Conservation (phyloP, 1,140 invertebrate genomes). For the Drosophila ananassae region DNA sequence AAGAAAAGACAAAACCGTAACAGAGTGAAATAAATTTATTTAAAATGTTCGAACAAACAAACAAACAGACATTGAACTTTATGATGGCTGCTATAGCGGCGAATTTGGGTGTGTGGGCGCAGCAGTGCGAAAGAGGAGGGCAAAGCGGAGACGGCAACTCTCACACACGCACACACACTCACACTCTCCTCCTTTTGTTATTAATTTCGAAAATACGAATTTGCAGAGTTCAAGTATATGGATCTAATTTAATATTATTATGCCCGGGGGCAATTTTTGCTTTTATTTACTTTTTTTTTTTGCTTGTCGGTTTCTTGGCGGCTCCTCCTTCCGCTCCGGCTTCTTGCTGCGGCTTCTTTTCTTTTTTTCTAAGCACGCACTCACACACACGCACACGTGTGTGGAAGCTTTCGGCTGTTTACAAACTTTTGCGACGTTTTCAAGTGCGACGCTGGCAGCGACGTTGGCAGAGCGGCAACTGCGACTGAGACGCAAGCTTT, state of each 20-base stretch:
- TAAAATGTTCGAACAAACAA: constrained; percentile 39
- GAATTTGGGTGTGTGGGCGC: constrained; percentile 34
- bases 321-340: constrained; percentile 19
- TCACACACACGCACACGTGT: constrained; percentile 34
- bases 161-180: constrained; percentile 10
- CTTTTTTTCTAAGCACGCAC: constrained; percentile 56
- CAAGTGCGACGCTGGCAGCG: constrained; percentile 67
- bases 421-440: constrained; percentile 82
- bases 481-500: constrained; percentile 60
- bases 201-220: constrained; percentile 33
- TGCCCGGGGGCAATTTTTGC: constrained; percentile 38
- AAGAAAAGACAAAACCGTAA: constrained; percentile 3
- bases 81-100: constrained; percentile 26
- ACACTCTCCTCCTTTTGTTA: constrained; percentile 21
- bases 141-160: constrained; percentile 12
- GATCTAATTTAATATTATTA: constrained; percentile 53
- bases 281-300: constrained; percentile 71
- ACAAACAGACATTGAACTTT: constrained; percentile 70
- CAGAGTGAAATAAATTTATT: constrained; percentile 49
- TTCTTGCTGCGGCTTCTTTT: constrained; percentile 38
- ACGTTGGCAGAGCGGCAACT: constrained; percentile 26
- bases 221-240: constrained; percentile 16
- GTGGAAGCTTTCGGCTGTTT: constrained; percentile 70
- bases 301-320: constrained; percentile 33
- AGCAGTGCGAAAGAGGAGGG: constrained; percentile 25